These are phyloP conservation scores for Manis pentadactyla DNA, from an alignment of 2,797 vertebrate genomes.

Conservation along the genomic window DNA sequence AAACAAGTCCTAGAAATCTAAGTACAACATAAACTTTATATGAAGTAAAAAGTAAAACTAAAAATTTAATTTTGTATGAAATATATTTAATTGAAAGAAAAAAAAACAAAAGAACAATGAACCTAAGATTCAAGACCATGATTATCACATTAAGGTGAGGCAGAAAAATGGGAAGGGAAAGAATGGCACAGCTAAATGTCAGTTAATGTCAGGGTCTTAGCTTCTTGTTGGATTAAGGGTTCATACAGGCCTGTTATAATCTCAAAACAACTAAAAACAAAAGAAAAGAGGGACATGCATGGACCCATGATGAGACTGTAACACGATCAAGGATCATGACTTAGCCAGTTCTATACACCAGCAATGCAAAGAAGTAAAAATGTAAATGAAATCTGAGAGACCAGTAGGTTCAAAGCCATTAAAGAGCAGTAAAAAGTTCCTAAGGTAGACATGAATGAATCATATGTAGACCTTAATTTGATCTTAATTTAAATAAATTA, in stretches of 20 bases:
- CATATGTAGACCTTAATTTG: background rate
- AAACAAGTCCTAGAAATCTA: background rate
- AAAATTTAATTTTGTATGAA: background rate
- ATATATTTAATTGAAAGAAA: background rate
- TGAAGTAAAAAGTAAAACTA: conserved; percentile 3
- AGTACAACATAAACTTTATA: background rate
- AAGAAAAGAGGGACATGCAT: background rate
- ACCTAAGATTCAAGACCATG: background rate
- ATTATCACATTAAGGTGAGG: background rate
- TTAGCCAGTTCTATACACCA: background rate
- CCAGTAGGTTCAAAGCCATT: background rate
- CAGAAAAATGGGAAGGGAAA: background rate
- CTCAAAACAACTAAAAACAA: background rate
- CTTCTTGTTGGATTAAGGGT: background rate
- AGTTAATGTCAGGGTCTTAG: background rate
- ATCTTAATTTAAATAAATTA: conserved; percentile 23
- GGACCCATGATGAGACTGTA: background rate
- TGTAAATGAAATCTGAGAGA: conserved; percentile 44
- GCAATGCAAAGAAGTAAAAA: conserved; percentile 22
- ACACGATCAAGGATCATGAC: background rate
- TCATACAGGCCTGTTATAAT: background rate
- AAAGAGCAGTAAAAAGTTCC: conserved; percentile 37
- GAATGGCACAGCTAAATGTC: background rate
- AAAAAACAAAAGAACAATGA: background rate
- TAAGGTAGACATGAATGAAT: background rate